phyloP scores from a whole-genome alignment of 2,113 vertebrate genomes.

The Notothenia coriiceps region DNA sequence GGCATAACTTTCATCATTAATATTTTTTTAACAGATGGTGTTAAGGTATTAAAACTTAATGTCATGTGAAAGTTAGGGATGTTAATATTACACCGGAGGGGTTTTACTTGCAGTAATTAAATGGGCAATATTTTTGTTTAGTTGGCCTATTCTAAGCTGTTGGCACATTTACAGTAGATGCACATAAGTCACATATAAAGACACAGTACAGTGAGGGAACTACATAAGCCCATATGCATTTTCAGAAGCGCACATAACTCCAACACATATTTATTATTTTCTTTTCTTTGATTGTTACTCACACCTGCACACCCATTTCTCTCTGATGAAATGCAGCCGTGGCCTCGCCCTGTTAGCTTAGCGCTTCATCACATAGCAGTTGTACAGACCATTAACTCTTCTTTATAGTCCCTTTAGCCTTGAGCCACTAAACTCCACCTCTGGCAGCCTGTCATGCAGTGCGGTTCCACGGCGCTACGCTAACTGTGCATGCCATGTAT shows the following conservation, averaged over 20 bases:
- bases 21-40: neutral
- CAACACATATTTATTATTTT: neutral
- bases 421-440: constrained; percentile 76
- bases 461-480: constrained; percentile 41
- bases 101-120: neutral
- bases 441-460: constrained; percentile 68
- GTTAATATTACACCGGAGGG: neutral
- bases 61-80: neutral
- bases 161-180: constrained; percentile 1
- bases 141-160: neutral
- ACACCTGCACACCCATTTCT: constrained; percentile 27
- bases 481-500: constrained; percentile 70
- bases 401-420: constrained; percentile 81
- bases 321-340: constrained; percentile 62
- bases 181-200: neutral
- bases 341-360: constrained; percentile 74
- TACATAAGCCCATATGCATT: neutral
- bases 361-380: constrained; percentile 74
- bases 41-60: neutral
- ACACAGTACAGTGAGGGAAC: neutral
- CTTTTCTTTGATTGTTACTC: neutral
- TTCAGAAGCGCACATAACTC: neutral
- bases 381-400: constrained; percentile 81
- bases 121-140: neutral
- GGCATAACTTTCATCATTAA: neutral